phyloP scores from a whole-genome alignment of 1,140 invertebrate species.

The Agrypnia vestita region DNA sequence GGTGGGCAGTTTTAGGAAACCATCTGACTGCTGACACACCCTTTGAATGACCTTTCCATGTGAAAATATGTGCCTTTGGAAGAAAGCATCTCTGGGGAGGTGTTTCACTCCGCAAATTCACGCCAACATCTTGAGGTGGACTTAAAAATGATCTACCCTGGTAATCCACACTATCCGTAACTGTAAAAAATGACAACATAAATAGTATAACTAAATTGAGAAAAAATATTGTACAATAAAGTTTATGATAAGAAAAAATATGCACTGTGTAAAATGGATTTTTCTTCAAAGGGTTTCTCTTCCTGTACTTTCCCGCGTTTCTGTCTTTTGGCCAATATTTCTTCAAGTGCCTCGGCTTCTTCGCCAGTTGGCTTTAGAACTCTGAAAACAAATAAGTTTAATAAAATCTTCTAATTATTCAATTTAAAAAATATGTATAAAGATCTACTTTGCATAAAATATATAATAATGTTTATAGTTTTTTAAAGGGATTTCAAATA shows the following conservation, averaged over 20 bases:
- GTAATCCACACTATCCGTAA: conserved; percentile 96
- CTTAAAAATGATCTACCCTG: conserved; percentile 96
- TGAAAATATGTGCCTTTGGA: conserved; percentile 97
- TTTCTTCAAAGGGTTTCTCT: conserved; percentile 95
- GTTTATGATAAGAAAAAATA: background rate
- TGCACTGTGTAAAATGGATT: conserved; percentile 94
- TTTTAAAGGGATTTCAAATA: background rate
- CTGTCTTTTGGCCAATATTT: conserved; percentile 94
- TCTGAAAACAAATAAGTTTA: conserved; percentile 63
- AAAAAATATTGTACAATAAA: background rate
- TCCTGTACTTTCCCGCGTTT: conserved; percentile 87
- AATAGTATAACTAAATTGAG: background rate
- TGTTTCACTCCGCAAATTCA: conserved; percentile 93
- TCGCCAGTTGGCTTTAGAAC: conserved; percentile 93
- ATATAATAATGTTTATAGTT: too few species aligned
- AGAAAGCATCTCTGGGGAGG: conserved; percentile 97
- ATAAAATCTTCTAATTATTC: background rate
- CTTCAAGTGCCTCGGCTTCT: conserved; percentile 93
- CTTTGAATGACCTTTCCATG: conserved; percentile 98
- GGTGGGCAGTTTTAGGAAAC: conserved; percentile 96
- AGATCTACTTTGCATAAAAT: background rate
- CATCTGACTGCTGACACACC: conserved; percentile 96
- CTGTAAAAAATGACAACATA: conserved; percentile 72
- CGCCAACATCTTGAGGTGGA: conserved; percentile 95
- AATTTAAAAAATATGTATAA: background rate